Evolutionary conservation across 1,140 invertebrate genomes (phyloP), one percentile per base, ranked within the genome.

Genomic region (Penaeus chinensis): DNA sequence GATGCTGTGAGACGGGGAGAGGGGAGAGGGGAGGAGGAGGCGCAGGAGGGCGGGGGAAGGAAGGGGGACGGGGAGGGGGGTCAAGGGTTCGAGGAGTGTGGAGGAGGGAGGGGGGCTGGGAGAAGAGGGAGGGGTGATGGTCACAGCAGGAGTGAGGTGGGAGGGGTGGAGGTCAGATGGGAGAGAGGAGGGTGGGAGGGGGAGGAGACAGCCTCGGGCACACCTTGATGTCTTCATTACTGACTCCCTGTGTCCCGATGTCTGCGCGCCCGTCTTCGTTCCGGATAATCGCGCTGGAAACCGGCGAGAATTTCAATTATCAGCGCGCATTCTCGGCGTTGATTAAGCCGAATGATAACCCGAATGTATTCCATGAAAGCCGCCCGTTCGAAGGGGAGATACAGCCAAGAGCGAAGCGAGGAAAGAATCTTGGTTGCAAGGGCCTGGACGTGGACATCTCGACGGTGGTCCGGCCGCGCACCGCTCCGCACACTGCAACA

Each of bases 171-270:
- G 80, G 80, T 42, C 61, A 63, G 32, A 27, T 61, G 27, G 80
- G 27, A 37, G 80, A 32, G 37, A 37, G 62, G 27, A n/a, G n/a
- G 60, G 54, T 54, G 61, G 66, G 82, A 42, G 24, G 83, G 32
- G 61, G 47, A 60, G 27, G 37, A 74, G 42, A 77, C 24, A 63
- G 83, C 83, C 83, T 61, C 83, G 83, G 83, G 71, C 27, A 84
- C 83, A 84, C 69, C 71, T 77, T 84, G 83, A 84, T 84, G 83
- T 84, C 83, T 84, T 84, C 83, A 84, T 84, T 84, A 84, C 83
- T 27, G 27, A 74, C 19, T 60, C 83, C 22, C 37, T 10, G 24
- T 27, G 83, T 84, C 54, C 83, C 24, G n/a, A 76, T 60, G 13
- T 37, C 27, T 62, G 69, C 66, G 63, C 47, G 32, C 19, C 61